Evolutionary conservation across 35 echinoderm and acorn worm genomes (phyloP), one percentile per base, ranked within the genome.

Genomic region (Nesometra sesokonis): DNA sequence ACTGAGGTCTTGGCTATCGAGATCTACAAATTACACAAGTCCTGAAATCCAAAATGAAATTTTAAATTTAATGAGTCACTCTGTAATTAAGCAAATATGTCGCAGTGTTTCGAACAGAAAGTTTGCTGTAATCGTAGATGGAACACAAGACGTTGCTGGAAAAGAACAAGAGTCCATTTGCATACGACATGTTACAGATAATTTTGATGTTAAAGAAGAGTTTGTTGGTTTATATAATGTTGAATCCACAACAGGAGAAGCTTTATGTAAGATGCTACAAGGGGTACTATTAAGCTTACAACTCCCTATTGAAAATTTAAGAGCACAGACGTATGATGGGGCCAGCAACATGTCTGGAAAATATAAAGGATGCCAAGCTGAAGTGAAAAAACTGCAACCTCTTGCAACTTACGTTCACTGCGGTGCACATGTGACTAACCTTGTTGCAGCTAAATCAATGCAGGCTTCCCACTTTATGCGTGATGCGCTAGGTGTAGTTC

Each of bases 301-400:
- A 32, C 52, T 94, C 79, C 86, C 89, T 31, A 77, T 88, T 21
- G 67, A 67, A 19, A 79, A 88, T 43, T 76, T 88, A 8, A 77
- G 93, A 57, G 89, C 85, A 13, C 89, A 94, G 77, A 91, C 93
- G 27, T 94, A 94, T 77, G 89, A 87, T 32, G 93, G 86, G 0
- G 92, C 92, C 17, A 35, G 35, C 32, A 93, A 90, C 35, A 90
- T 93, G 92, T 29, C 67, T 32, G 89, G 89, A 15, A 43, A 88
- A 79, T 88, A 82, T 21, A 88, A 87, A 33, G 93, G 93, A 13
- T 88, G 85, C 40, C 89, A 91, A 43, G 93, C 93, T 32, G 57
- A 91, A 29, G 57, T 94, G 1, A 91, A 85, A 34, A 78, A 32
- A 23, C 5, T 78, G 9, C 27, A 78, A 78, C 77, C 77, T 9